Evolutionary conservation across 2,797 vertebrate genomes (phyloP), one percentile per base, ranked within the genome.

Genomic region (Protosalanx chinensis): DNA sequence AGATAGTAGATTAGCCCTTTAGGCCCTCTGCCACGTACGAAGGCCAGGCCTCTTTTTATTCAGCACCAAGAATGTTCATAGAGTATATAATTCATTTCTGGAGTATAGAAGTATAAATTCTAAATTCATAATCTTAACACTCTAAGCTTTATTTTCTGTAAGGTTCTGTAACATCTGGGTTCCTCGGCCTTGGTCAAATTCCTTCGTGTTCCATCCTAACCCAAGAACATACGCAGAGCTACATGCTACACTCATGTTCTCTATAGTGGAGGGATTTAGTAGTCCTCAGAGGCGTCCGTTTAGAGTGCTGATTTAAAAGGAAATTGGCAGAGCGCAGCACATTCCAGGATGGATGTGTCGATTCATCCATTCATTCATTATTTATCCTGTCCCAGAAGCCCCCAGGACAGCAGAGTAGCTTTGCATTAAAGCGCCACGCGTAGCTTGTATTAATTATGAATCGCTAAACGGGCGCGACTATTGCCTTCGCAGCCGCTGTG

Each of bases 361-460:
- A 20, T 73, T 53, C 71, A 35, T 64, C 53, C 69, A 49, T 76
- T 72, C 64, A 80, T 87, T 77, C 57, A 20, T 59, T 59, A 59
- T 83, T 85, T 84, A 56, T 84, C 64, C 10, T 2, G 16, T 12
- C 69, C 46, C 60, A 27, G 41, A 0, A 57, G 64, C 72, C 74
- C 73, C 76, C 35, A n/a, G 74, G 51, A 81, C 69, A 70, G 69
- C 73, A 69, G 78, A 73, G 76, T 76, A 66, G 74, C 81, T 60
- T 77, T 72, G 67, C 72, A 80, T 72, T 77, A 76, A 75, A 82
- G 74, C 76, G 61, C 72, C 12, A 49, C 53, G 33, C 72, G 62
- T 66, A 69, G 58, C 67, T 15, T 49, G 37, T 77, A 73, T 88
- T 78, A 79, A 86, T 85, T 81, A 85, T 85, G 60, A 57, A 81